Base-by-base conservation (phyloP, 2,797 vertebrate genomes). In the Leptodactylus fallax region DNA sequence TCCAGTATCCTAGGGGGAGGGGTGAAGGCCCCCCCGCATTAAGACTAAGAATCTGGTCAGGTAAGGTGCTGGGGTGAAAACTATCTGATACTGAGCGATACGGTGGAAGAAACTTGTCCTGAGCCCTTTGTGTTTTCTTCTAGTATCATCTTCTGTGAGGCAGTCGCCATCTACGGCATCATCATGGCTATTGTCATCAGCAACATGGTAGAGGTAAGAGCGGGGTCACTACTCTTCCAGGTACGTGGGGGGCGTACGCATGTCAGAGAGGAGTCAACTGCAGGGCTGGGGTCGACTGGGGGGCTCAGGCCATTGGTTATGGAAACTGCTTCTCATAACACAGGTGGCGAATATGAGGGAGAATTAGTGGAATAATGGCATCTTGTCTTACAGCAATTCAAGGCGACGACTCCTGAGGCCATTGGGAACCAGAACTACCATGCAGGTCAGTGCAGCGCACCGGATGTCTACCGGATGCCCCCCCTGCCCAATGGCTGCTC, bases 161-260 rank as follows among this genome's bases (percentile, higher is more conserved):
- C 98, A 80, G 98, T 99, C 85, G 98, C 98, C 60, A 99, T 99
- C 93, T 99, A 99, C 0, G 98, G 98, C 82, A 99, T 99, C 93
- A 99, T 99, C 93, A 99, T 99, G 98, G 98, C 98, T 17, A 99
- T 99, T 87, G 98, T 99, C 87, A 99, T 99, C 92, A 99, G 97
- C 94, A 98, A 98, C 92, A 97, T 99, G 97, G 97, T 96, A 2
- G 98, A 99, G 97, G 98, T 99, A 95, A 63, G 93, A 53, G 71
- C 19, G 36, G 36, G 36, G 36, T 36, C n/a, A n/a, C n/a, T n/a
- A n/a, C 36, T 36, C 36, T 36, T 2, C 4, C 36, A 4, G 36
- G 36, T 36, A 36, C 36, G 4, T 36, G 2, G 36, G 36, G 36
- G n/a, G n/a, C n/a, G n/a, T n/a, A n/a, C n/a, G n/a, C n/a, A n/a